Base-by-base conservation (phyloP, 2,888 invertebrate species). In the Patella caerulea region DNA sequence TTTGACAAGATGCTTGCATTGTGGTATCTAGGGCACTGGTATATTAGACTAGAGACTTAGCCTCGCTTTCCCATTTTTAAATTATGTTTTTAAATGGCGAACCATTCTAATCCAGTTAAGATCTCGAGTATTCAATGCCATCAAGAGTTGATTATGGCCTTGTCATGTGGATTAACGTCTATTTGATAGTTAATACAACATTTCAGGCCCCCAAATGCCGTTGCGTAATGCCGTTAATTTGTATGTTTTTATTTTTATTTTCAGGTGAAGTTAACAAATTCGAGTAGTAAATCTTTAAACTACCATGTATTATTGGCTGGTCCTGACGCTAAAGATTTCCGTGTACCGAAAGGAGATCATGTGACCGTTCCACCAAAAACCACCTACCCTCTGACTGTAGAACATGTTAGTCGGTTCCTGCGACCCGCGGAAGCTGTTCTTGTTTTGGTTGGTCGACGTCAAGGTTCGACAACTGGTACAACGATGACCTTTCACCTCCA, bases 191-290 rank as follows among this genome's bases (percentile, higher is more conserved):
- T 29, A 3, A 29, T 29, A 29, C 3, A 29, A 29, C 29, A 29
- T 29, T 29, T 29, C 29, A 29, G 29, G 29, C 29, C 29, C 3
- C 2, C 2, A 29, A 29, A 29, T 3, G 29, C 29, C 3, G 3
- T 29, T 29, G 3, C 29, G 3, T 29, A 29, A 29, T 29, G 29
- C 29, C 29, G 29, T 29, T 29, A 29, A 29, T 29, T 29, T 14
- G 0, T 59, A 19, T 74, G 3, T 65, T 14, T 59, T 7, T 11
- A 15, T 54, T 19, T 75, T 19, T 29, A 14, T 15, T 69, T 76
- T n/a, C 84, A 92, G 91, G 88, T 92, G 52, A 89, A 89, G 76
- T 78, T 92, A 65, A 88, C 84, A 75, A 92, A 92, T 83, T 90
- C 92, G 4, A 90, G 89, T 81, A 80, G 81, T 34, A 91, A 91